Conservation (phyloP, 2,113 vertebrate species). For the Nibea coibor region DNA sequence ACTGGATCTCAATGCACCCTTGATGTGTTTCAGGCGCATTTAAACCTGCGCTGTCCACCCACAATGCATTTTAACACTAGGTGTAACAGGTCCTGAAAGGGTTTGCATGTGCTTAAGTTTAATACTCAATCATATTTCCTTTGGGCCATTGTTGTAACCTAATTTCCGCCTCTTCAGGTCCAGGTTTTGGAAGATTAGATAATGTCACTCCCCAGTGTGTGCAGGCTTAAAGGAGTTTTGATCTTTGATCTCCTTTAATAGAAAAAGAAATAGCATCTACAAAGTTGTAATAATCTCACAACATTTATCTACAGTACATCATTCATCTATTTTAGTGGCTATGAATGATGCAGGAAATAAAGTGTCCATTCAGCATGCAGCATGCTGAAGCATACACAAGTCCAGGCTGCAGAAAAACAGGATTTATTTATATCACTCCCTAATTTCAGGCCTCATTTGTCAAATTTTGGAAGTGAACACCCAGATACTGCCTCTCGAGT, state of each 20-base stretch:
- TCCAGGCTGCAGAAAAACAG: background rate
- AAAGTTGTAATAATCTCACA: background rate
- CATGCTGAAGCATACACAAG: background rate
- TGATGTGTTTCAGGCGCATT: no score
- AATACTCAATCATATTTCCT: no score
- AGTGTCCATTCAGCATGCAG: constrained; percentile 5
- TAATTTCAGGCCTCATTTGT: constrained; percentile 25
- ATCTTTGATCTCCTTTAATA: background rate
- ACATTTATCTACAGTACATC: background rate
- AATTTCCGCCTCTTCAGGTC: background rate
- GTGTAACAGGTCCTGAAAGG: background rate
- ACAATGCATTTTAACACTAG: no score
- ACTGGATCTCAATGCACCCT: no score
- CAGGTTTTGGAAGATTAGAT: background rate
- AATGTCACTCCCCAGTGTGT: background rate
- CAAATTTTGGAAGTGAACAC: constrained; percentile 11
- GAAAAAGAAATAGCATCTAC: background rate
- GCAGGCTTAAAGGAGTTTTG: background rate
- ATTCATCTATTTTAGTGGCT: background rate
- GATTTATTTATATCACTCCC: constrained; percentile 24
- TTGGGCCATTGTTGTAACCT: background rate
- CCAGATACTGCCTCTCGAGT: background rate
- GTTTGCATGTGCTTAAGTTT: background rate
- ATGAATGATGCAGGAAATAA: constrained; percentile 16
- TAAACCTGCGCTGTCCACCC: no score